Percentiles rank a stretch among this genome's conserved stretches.
These are phyloP conservation scores for Zygogramma bicolorata DNA, from an alignment of 2,888 invertebrate genomes.

Conservation along the genomic window DNA sequence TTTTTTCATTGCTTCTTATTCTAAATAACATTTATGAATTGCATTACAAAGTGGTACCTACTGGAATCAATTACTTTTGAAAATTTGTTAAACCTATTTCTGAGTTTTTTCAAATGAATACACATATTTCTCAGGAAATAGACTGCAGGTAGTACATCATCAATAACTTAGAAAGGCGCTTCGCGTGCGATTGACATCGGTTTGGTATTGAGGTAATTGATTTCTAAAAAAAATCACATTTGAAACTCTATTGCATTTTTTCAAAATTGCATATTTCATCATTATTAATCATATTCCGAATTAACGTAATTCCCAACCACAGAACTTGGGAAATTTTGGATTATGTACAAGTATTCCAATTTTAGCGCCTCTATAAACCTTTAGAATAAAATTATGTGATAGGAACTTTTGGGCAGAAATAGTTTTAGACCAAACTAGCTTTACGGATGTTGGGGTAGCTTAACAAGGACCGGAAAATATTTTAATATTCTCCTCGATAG, in stretches of 20 bases:
- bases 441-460: background rate
- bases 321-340: conserved; percentile 21
- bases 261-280: conserved; percentile 3
- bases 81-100: no score
- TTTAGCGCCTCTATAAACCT: conserved; percentile 3
- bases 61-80: no score
- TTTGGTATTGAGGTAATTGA: no score
- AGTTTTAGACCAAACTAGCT: conserved; percentile 4
- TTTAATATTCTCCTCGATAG: background rate
- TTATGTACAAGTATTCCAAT: conserved; percentile 24
- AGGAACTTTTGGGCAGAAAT: conserved; percentile 11
- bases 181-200: no score
- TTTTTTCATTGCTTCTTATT: no score
- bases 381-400: conserved; percentile 1
- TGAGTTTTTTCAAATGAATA: no score
- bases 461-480: background rate
- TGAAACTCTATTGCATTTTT: background rate
- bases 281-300: background rate
- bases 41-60: no score
- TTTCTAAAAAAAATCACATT: no score
- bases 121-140: no score
- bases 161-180: no score
- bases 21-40: no score
- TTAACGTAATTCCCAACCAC: background rate
- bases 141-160: no score